These are phyloP conservation scores for Falcunculus frontatus DNA, from an alignment of 2,113 vertebrate genomes.

Conservation along the genomic window DNA sequence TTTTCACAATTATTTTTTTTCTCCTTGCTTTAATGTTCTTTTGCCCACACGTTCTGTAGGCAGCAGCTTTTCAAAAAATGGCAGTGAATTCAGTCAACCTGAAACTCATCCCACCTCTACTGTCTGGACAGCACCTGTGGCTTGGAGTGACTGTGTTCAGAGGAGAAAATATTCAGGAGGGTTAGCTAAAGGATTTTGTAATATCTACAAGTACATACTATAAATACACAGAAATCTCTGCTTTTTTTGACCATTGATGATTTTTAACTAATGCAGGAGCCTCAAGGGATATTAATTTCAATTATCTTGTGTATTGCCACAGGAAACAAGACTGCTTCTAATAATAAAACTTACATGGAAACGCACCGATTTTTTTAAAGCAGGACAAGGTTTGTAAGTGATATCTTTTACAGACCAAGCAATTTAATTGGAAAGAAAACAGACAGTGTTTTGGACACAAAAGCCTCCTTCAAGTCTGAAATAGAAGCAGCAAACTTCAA, in stretches of 20 bases:
- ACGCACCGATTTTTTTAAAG: not conserved
- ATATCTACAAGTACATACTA: not conserved
- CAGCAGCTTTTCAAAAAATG: not conserved
- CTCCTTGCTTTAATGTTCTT: not conserved
- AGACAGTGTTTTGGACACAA: not conserved
- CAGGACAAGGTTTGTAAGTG: not conserved
- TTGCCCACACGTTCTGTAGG: not conserved
- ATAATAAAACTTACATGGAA: not conserved
- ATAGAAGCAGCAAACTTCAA: not conserved
- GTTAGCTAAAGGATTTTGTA: not conserved
- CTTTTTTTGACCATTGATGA: not conserved
- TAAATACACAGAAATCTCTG: not conserved
- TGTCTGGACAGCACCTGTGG: not conserved
- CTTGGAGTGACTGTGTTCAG: not conserved
- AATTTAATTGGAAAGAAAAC: not conserved
- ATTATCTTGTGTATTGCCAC: not conserved
- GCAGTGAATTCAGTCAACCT: not conserved
- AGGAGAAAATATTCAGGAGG: not conserved
- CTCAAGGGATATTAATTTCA: not conserved
- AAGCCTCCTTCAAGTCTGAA: not conserved
- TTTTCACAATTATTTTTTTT: not conserved
- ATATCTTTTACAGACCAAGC: not conserved
- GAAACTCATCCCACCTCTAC: not conserved
- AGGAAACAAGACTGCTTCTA: not conserved
- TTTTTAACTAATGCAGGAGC: not conserved